A percentile compares a stretch with the other conserved stretches of the same genome.
phyloP scores from a whole-genome alignment of 2,797 vertebrate genomes.

The Aselliscus stoliczkanus region DNA sequence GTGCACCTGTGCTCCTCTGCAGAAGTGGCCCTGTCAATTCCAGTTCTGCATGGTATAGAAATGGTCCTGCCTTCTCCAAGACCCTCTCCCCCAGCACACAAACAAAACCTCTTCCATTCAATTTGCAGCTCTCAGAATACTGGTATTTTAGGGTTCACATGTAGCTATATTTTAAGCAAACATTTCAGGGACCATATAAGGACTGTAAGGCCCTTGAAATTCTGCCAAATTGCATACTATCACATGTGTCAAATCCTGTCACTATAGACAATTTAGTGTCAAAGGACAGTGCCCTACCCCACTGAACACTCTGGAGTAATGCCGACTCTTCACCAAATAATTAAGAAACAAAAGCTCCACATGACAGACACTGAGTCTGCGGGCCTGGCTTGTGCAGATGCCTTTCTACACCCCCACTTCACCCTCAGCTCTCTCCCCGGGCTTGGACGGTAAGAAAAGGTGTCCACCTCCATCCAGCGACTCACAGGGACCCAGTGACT shows the following conservation, averaged over 20 bases:
- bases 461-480: not conserved
- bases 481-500: not conserved
- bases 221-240: not conserved
- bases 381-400: too few species aligned
- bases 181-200: not conserved
- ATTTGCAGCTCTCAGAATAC: accelerated
- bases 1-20: not conserved
- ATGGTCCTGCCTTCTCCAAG: accelerated
- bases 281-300: not conserved
- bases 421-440: not conserved
- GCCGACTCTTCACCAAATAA: not conserved
- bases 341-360: not conserved
- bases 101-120: accelerated
- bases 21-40: too few species aligned
- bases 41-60: not conserved
- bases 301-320: too few species aligned
- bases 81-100: not conserved
- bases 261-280: not conserved
- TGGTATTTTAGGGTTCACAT: not conserved
- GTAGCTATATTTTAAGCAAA: not conserved
- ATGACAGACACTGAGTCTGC: not conserved
- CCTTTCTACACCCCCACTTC: not conserved
- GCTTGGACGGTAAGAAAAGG: not conserved
- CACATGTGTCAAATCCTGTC: not conserved
- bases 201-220: not conserved